These are phyloP conservation scores for Eilema caniola DNA, from an alignment of 2,888 invertebrate genomes.

Conservation along the genomic window DNA sequence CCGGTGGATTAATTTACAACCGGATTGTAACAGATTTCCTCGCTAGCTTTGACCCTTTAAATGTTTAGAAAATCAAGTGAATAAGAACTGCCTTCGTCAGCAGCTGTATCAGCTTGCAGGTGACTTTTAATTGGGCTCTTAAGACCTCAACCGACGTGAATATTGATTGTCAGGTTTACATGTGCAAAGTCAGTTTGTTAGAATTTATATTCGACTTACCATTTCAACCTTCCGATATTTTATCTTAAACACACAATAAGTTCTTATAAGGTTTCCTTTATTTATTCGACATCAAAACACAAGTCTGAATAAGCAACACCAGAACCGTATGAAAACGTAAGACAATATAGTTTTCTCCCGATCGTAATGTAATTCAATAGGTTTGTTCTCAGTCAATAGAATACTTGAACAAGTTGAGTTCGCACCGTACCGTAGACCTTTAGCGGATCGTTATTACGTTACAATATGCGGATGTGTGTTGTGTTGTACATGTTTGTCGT, in stretches of 20 bases:
- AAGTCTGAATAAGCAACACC: constrained; percentile 41
- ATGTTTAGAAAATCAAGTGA: too few relatives aligned
- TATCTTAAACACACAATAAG: constrained; percentile 25
- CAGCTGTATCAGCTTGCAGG: too few relatives aligned
- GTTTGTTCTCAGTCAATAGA: constrained; percentile 60
- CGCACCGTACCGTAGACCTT: constrained; percentile 70
- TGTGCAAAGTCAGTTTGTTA: background rate
- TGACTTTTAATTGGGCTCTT: too few relatives aligned
- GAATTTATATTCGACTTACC: background rate
- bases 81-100: too few relatives aligned
- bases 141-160: too few relatives aligned
- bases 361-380: constrained; percentile 54
- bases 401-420: constrained; percentile 69
- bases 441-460: constrained; percentile 65
- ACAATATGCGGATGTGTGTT: constrained; percentile 65
- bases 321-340: constrained; percentile 43
- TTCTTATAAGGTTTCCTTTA: constrained; percentile 30
- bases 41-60: too few relatives aligned
- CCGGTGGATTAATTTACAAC: background rate
- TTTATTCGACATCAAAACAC: constrained; percentile 29
- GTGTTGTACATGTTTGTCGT: constrained; percentile 71
- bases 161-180: background rate
- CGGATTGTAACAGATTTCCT: background rate
- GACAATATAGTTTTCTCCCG: constrained; percentile 47
- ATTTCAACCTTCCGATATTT: background rate